Percentiles rank a stretch among this genome's conserved stretches.
These are phyloP conservation scores for Diaprepes abbreviatus DNA, from an alignment of 2,888 invertebrate species.

Conservation along the genomic window DNA sequence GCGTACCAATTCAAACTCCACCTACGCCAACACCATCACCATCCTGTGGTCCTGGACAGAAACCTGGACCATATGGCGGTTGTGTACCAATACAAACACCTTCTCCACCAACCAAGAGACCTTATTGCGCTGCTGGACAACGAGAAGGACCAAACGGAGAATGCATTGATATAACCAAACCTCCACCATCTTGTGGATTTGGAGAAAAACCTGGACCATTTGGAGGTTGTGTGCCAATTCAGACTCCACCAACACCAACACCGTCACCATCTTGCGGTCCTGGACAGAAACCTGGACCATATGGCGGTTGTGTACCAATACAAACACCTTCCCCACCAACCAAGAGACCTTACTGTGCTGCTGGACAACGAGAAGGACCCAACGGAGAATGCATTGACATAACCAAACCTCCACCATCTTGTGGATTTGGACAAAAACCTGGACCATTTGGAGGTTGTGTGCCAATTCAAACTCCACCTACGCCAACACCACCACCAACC, in stretches of 20 bases:
- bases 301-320: constrained; percentile 30
- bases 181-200: constrained; percentile 24
- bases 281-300: constrained; percentile 22
- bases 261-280: constrained; percentile 14
- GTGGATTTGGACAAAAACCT: constrained; percentile 24
- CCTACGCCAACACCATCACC: constrained; percentile 29
- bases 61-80: constrained; percentile 29
- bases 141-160: constrained; percentile 54
- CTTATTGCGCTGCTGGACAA: constrained; percentile 35
- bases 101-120: constrained; percentile 7
- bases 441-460: constrained; percentile 4
- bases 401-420: constrained; percentile 30
- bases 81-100: constrained; percentile 20
- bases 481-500: constrained; percentile 2
- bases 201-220: constrained; percentile 20
- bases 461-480: neutral
- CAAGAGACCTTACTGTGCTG: constrained; percentile 41
- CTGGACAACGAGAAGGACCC: constrained; percentile 35
- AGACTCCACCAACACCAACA: constrained; percentile 27
- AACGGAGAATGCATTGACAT: constrained; percentile 43
- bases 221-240: constrained; percentile 29
- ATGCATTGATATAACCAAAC: constrained; percentile 25
- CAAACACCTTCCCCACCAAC: constrained; percentile 26
- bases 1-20: constrained; percentile 13
- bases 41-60: constrained; percentile 16